Base-by-base conservation (phyloP, 64 coral and sea anemone genomes). In the Porites lutea region DNA sequence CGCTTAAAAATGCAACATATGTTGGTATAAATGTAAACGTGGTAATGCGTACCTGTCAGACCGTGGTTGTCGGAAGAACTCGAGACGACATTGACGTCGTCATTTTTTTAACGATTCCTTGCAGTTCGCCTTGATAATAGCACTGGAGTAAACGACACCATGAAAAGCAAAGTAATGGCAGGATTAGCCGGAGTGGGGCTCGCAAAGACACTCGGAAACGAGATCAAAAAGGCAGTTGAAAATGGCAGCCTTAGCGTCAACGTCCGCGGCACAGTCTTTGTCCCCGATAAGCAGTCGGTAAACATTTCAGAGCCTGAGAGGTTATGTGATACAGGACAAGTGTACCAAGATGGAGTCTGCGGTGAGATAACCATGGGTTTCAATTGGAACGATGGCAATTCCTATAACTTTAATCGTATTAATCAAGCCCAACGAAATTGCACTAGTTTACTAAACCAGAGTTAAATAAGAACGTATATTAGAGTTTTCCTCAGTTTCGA, bases 231-330 rank as follows among this genome's bases (percentile, higher is more conserved):
- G 4, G 73, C 60, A 78, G 37, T 93, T 18, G 52, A 79, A 47
- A 93, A 93, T 16, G 91, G 91, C 14, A 93, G 83, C n/a, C 20
- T 93, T 8, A 75, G 11, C 3, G 15, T 93, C 11, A 93, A 45
- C 15, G 52, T 93, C 27, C 54, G 65, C 59, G 83, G 91, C 44
- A 77, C 65, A 0, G 74, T 80, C 3, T 58, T 78, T 13, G 44
- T 54, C 6, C 48, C 83, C 5, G 50, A 71, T 13, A 77, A 77
- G 18, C 2, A 72, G 3, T 93, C 91, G 16, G 11, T 93, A 16
- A 79, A 51, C 48, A 79, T 79, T 15, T 69, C 88, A 43, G 44
- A 77, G 47, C 75, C 88, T 46, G 18, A 68, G 5, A 61, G 45
- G 8, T 23, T 15, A 16, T 90, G 88, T 54, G 20, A 4, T 11